phyloP scores from a whole-genome alignment of 2,888 invertebrate genomes.

The Pelosia muscerda region DNA sequence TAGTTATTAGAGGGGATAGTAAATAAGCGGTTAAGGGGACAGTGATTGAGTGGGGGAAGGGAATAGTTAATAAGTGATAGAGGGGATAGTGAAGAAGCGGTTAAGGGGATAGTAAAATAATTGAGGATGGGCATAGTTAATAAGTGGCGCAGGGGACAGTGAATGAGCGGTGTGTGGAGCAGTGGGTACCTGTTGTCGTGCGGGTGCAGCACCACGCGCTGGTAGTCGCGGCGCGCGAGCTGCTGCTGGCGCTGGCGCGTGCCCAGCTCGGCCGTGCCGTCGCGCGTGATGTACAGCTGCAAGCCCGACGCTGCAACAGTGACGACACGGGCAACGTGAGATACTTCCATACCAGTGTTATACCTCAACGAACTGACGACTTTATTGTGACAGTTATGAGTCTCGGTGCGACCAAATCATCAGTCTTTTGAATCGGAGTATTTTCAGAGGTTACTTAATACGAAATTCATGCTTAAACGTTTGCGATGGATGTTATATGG shows the following conservation, averaged over 20 bases:
- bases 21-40: neutral
- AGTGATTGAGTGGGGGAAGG: too few species aligned
- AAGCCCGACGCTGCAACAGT: slow-evolving; percentile 91
- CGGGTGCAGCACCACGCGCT: slow-evolving; percentile 79
- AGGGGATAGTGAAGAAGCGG: neutral
- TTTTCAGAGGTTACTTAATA: neutral
- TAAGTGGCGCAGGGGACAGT: neutral
- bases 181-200: slow-evolving; percentile 70
- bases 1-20: neutral
- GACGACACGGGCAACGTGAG: too few species aligned
- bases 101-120: too few species aligned
- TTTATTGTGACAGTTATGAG: too few species aligned
- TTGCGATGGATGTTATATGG: too few species aligned
- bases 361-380: too few species aligned
- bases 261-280: slow-evolving; percentile 95
- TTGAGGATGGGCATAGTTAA: neutral
- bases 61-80: too few species aligned
- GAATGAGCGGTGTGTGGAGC: neutral
- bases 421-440: neutral
- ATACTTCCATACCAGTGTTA: too few species aligned
- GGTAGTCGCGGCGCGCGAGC: slow-evolving; percentile 78
- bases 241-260: slow-evolving; percentile 93
- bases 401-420: too few species aligned
- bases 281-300: slow-evolving; percentile 95
- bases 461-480: too few species aligned